phyloP scores from a whole-genome alignment of 2,888 invertebrate species.

The Metopia argyrocephala region DNA sequence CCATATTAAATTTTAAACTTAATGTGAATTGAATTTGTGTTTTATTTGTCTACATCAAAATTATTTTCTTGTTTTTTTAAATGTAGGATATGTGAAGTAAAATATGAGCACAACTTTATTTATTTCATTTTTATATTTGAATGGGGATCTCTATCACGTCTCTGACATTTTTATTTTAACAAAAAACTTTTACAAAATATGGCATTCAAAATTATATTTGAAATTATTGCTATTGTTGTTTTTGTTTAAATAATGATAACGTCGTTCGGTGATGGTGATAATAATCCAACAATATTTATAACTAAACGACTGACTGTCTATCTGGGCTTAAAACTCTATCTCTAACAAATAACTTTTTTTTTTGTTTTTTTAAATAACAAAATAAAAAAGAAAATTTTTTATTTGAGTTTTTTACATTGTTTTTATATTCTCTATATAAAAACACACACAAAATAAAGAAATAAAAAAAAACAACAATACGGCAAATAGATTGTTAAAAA shows the following conservation, averaged over 20 bases:
- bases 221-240: background rate
- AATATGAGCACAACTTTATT: too few relatives aligned
- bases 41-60: too few relatives aligned
- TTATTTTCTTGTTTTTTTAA: too few relatives aligned
- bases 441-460: background rate
- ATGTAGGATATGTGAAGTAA: too few relatives aligned
- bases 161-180: background rate
- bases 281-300: conserved; percentile 14
- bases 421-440: conserved; percentile 17
- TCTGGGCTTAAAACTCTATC: conserved; percentile 26
- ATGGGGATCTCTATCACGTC: too few relatives aligned
- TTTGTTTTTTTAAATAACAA: conserved; percentile 51
- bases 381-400: conserved; percentile 23
- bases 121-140: too few relatives aligned
- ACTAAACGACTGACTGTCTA: background rate
- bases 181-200: background rate
- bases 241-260: conserved; percentile 16
- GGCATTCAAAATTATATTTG: background rate
- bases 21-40: too few relatives aligned
- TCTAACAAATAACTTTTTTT: conserved; percentile 62
- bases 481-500: conserved; percentile 16
- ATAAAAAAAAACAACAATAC: conserved; percentile 9
- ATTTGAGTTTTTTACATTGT: conserved; percentile 51
- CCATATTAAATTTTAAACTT: too few relatives aligned
- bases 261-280: background rate